phyloP scores from a whole-genome alignment of 2,113 vertebrate genomes.

The Xyliphius kryptos region DNA sequence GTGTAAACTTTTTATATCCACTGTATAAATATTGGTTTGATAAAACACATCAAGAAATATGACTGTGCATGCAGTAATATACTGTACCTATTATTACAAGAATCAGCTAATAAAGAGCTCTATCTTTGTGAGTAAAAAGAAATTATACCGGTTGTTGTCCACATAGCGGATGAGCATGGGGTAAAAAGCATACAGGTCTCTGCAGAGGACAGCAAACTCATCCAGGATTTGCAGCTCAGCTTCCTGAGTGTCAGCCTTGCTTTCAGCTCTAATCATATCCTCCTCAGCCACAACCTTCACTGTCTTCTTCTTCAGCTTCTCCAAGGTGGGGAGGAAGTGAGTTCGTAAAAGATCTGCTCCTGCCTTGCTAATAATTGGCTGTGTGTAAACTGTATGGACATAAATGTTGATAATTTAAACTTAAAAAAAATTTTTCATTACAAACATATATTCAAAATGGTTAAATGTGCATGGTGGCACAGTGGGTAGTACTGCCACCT shows the following conservation, averaged over 20 bases:
- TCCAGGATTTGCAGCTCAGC: slow-evolving; percentile 91
- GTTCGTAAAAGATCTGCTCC: slow-evolving; percentile 80
- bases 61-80: too few relatives aligned
- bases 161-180: slow-evolving; percentile 95
- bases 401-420: too few relatives aligned
- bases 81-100: too few relatives aligned
- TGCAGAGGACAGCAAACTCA: slow-evolving; percentile 90
- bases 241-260: slow-evolving; percentile 84
- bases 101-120: too few relatives aligned
- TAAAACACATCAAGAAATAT: too few relatives aligned
- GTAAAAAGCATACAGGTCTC: slow-evolving; percentile 95
- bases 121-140: too few relatives aligned
- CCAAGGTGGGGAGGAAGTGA: slow-evolving; percentile 90
- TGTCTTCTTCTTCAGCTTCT: slow-evolving; percentile 92
- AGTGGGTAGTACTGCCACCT: too few relatives aligned
- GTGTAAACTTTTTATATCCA: too few relatives aligned
- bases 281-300: slow-evolving; percentile 88
- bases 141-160: slow-evolving; percentile 89
- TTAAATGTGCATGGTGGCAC: too few relatives aligned
- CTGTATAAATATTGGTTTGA: too few relatives aligned
- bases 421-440: too few relatives aligned
- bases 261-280: slow-evolving; percentile 83
- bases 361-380: slow-evolving; percentile 95
- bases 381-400: slow-evolving; percentile 81
- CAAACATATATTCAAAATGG: too few relatives aligned